Percentiles rank a stretch among this genome's conserved stretches.
Conservation (phyloP, 2,888 invertebrate species). For the Eupithecia exiguata region DNA sequence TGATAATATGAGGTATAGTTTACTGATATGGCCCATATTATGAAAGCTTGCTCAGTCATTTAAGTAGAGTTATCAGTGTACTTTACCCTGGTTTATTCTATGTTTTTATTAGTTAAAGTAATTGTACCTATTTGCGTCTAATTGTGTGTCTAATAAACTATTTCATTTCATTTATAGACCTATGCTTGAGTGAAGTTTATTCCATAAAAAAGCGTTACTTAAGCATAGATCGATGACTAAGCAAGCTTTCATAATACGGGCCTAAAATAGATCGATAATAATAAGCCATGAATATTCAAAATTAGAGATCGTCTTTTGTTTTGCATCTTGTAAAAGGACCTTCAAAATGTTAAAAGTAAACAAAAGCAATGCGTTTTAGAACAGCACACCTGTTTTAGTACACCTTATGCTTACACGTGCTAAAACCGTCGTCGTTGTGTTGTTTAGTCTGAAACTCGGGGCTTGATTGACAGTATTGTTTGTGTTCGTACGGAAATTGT, state of each 20-base stretch:
- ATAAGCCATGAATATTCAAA: not conserved
- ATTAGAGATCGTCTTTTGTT: not conserved
- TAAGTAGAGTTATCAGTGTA: too few relatives aligned
- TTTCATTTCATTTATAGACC: too few relatives aligned
- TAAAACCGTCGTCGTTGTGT: not conserved
- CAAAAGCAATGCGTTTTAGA: not conserved
- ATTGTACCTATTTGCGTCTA: too few relatives aligned
- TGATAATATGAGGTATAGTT: too few relatives aligned
- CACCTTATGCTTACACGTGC: not conserved
- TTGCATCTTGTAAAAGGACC: not conserved
- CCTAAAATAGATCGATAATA: not conserved
- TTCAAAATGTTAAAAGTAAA: not conserved
- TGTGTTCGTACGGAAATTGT: not conserved
- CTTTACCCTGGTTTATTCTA: too few relatives aligned
- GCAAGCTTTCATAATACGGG: too few relatives aligned
- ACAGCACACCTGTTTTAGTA: not conserved
- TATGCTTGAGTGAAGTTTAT: too few relatives aligned
- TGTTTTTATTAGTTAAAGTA: too few relatives aligned
- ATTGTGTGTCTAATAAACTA: too few relatives aligned
- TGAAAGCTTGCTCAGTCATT: too few relatives aligned
- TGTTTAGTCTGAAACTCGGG: not conserved
- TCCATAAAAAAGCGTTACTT: too few relatives aligned
- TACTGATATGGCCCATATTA: too few relatives aligned
- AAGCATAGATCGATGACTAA: not conserved
- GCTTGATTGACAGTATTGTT: constrained; percentile 4